phyloP scores from a whole-genome alignment of 2,797 vertebrate genomes.

The Tokudaia muenninki region DNA sequence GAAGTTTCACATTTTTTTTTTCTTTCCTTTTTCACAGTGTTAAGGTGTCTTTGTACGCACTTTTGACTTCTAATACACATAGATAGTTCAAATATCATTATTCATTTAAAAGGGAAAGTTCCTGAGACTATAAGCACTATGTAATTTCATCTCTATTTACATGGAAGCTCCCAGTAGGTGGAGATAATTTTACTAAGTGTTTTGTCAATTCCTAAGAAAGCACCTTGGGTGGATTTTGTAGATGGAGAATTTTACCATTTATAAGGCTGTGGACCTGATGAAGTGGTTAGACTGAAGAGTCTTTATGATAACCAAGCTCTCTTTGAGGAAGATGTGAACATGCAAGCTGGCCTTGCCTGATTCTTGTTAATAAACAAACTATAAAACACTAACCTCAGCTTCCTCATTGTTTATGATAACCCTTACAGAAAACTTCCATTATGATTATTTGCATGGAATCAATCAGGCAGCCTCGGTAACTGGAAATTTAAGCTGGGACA shows the following conservation, averaged over 20 bases:
- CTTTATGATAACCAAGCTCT: neutral
- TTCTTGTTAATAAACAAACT: neutral
- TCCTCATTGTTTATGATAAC: neutral
- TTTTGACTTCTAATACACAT: conserved; percentile 1
- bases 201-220: conserved; percentile 6
- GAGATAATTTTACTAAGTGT: neutral
- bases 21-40: neutral
- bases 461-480: neutral
- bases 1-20: neutral
- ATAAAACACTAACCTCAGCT: neutral
- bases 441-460: neutral
- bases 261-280: neutral
- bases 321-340: neutral
- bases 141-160: conserved; percentile 7
- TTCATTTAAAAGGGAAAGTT: neutral
- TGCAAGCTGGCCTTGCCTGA: neutral
- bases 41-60: neutral
- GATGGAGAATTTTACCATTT: neutral
- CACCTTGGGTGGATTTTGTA: neutral
- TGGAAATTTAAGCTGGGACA: neutral
- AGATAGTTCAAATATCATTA: neutral
- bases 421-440: neutral
- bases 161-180: neutral
- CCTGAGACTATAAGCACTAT: neutral
- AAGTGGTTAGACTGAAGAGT: neutral